These are phyloP conservation scores for Nipponacmea schrenckii DNA, from an alignment of 2,888 invertebrate species.

Conservation along the genomic window DNA sequence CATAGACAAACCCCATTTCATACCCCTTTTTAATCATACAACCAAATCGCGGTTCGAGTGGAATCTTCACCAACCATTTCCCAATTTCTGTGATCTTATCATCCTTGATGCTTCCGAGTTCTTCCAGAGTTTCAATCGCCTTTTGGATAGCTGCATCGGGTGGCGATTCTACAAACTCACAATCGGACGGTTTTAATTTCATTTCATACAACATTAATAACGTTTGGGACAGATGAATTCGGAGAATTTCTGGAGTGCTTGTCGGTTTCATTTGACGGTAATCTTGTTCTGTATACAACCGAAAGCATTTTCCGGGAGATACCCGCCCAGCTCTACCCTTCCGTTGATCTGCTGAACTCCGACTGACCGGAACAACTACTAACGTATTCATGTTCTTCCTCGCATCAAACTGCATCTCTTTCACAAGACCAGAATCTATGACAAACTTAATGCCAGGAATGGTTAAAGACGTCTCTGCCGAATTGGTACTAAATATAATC, in stretches of 20 bases:
- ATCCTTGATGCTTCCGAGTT: slow-evolving; percentile 52
- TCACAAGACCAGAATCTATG: no score
- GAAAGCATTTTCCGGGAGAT: slow-evolving; percentile 63
- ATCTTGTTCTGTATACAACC: slow-evolving; percentile 60
- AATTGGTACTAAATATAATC: slow-evolving; percentile 68
- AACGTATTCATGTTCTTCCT: slow-evolving; percentile 56
- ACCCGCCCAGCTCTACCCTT: slow-evolving; percentile 68
- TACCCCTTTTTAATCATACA: slow-evolving; percentile 45
- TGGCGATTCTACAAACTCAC: slow-evolving; percentile 65
- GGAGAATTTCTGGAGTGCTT: slow-evolving; percentile 66
- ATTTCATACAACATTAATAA: slow-evolving; percentile 60
- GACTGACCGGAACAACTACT: slow-evolving; percentile 49
- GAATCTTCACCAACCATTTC: slow-evolving; percentile 56
- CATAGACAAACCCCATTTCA: slow-evolving; percentile 44
- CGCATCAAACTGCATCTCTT: slow-evolving; percentile 64
- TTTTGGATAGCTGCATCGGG: slow-evolving; percentile 41
- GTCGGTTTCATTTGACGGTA: slow-evolving; percentile 54
- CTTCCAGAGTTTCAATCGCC: slow-evolving; percentile 48
- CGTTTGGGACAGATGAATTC: no score
- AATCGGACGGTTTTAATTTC: slow-evolving; percentile 53
- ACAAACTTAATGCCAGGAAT: no score
- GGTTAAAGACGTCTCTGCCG: slow-evolving; percentile 68
- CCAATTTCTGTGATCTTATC: slow-evolving; percentile 58
- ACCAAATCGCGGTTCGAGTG: slow-evolving; percentile 61
- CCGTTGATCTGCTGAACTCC: slow-evolving; percentile 67